Percentiles rank a stretch among this genome's conserved stretches.
These are phyloP conservation scores for Drepanosiphum platanoidis DNA, from an alignment of 2,888 invertebrate species.

Conservation along the genomic window DNA sequence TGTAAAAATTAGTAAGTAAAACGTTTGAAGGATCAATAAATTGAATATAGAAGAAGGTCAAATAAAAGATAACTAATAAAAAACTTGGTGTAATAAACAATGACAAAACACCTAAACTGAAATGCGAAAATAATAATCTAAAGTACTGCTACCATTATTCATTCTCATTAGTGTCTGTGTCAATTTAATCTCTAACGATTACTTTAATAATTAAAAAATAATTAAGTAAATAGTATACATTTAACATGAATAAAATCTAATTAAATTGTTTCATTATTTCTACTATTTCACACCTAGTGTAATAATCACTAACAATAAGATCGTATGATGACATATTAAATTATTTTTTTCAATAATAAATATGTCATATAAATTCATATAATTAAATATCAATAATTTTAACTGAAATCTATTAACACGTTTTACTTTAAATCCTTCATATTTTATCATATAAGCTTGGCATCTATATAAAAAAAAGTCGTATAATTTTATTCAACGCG, in stretches of 20 bases:
- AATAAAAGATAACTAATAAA: constrained; percentile 10
- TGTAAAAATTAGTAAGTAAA: constrained; percentile 4
- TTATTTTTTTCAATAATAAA: not conserved
- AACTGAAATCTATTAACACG: not conserved
- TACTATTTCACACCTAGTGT: not conserved
- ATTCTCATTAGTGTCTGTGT: not conserved
- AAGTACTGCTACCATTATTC: not conserved
- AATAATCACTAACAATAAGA: not conserved
- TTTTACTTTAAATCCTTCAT: not conserved
- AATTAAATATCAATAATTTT: not conserved
- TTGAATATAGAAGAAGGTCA: constrained; percentile 36
- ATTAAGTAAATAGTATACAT: constrained; percentile 2
- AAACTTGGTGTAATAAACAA: not conserved
- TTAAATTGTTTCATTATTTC: not conserved
- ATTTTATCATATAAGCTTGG: not conserved
- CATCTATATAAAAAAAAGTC: not conserved
- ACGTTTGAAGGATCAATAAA: constrained; percentile 20
- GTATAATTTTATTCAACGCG: not conserved
- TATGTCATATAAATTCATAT: not conserved
- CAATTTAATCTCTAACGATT: constrained; percentile 16
- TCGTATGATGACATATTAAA: not conserved
- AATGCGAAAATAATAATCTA: not conserved
- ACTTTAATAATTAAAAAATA: constrained; percentile 24
- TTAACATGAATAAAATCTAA: not conserved
- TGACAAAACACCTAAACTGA: not conserved